Evolutionary conservation across 2,888 invertebrate species (phyloP).

Genomic region (Melinaea menophilus): DNA sequence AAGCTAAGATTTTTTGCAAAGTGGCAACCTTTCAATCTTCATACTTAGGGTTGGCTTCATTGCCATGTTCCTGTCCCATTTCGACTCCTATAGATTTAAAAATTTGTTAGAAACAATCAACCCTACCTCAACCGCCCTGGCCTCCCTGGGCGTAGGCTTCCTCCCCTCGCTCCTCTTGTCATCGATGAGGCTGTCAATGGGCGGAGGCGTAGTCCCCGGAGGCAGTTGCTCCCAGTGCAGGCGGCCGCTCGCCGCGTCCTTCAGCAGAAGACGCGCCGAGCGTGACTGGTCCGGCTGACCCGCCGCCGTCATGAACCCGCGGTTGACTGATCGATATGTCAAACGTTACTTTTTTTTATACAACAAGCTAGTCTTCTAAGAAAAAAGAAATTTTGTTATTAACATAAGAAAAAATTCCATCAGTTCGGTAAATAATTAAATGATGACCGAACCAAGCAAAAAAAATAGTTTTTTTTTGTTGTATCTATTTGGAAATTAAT

Average conservation of each 20-base stretch:
- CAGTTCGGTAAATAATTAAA: too few species aligned
- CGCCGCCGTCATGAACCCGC: conserved; percentile 97
- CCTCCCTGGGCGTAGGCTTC: conserved; percentile 52
- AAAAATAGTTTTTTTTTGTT: too few species aligned
- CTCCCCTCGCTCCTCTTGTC: conserved; percentile 37
- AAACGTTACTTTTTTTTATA: too few species aligned
- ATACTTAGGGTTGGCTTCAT: too few species aligned
- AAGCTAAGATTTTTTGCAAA: too few species aligned
- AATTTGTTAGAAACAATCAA: background rate
- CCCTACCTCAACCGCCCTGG: conserved; percentile 62
- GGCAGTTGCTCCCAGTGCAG: conserved; percentile 91
- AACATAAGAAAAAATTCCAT: too few species aligned
- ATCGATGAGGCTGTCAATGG: conserved; percentile 70
- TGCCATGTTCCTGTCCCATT: too few species aligned
- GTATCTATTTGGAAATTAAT: too few species aligned
- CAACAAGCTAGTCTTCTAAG: too few species aligned
- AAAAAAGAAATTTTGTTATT: too few species aligned
- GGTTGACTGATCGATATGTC: conserved; percentile 80
- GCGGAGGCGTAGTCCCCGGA: conserved; percentile 80
- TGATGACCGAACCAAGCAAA: too few species aligned
- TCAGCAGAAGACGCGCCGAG: conserved; percentile 92
- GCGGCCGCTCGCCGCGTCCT: conserved; percentile 93
- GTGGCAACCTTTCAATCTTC: too few species aligned
- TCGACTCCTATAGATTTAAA: background rate
- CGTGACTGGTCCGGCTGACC: conserved; percentile 97